Percentiles rank a stretch among this genome's conserved stretches.
Conservation (phyloP, 2,888 invertebrate species). For the Cerastis leucographa region DNA sequence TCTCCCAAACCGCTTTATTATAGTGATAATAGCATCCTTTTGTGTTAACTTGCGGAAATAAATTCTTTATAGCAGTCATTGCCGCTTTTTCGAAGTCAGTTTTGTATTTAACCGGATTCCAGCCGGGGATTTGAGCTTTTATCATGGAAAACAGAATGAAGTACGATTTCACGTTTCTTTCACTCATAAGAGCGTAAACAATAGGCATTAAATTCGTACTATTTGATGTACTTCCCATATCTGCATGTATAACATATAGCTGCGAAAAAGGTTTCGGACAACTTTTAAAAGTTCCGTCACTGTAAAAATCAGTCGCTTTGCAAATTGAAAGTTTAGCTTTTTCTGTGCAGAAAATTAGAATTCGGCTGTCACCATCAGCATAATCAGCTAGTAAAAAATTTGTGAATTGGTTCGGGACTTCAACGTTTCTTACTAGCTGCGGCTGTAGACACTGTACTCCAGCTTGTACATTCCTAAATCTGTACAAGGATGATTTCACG, state of each 20-base stretch:
- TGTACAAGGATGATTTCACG: constrained; percentile 21
- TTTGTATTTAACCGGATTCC: constrained; percentile 28
- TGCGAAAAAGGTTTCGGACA: constrained; percentile 35
- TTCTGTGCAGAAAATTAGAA: constrained; percentile 27
- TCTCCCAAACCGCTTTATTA: constrained; percentile 4
- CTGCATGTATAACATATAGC: constrained; percentile 29
- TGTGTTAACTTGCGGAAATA: neutral
- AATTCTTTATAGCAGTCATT: constrained; percentile 12
- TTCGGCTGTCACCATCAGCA: constrained; percentile 17
- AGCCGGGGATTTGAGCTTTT: constrained; percentile 28
- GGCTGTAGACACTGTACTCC: constrained; percentile 7
- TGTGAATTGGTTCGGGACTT: constrained; percentile 21
- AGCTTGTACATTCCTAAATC: constrained; percentile 19
- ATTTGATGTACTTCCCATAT: constrained; percentile 30
- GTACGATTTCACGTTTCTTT: constrained; percentile 24
- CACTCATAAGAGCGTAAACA: constrained; percentile 30
- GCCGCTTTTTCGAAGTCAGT: constrained; percentile 34
- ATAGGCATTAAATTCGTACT: constrained; percentile 28
- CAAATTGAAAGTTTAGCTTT: constrained; percentile 19
- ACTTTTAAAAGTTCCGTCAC: constrained; percentile 32
- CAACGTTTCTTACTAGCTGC: constrained; percentile 14
- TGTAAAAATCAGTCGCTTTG: constrained; percentile 17
- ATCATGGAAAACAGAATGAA: constrained; percentile 21
- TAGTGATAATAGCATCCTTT: neutral
- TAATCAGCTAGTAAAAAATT: constrained; percentile 35